A percentile compares a stretch with the other conserved stretches of the same genome.
These are phyloP conservation scores for Phalloptychus januarius DNA, from an alignment of 2,797 vertebrate species.

Conservation along the genomic window DNA sequence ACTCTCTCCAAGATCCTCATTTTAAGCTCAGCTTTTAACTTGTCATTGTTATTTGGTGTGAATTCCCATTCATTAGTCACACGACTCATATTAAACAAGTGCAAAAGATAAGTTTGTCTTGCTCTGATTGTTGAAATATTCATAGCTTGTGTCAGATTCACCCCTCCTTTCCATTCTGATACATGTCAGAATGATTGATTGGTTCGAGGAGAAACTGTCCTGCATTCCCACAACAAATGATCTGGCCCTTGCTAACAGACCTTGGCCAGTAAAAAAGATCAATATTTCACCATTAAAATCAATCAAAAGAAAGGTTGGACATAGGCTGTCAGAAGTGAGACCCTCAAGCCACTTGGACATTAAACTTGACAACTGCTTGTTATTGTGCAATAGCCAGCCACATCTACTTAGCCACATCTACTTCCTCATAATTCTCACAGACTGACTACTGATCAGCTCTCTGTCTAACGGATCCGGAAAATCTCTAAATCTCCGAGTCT, in stretches of 20 bases:
- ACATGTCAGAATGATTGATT: conserved; percentile 94
- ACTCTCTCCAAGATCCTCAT: conserved; percentile 91
- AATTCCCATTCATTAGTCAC: conserved; percentile 89
- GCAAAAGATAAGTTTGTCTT: conserved; percentile 25
- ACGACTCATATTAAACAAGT: conserved; percentile 88
- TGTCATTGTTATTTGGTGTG: conserved; percentile 88
- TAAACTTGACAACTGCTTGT: conserved; percentile 96
- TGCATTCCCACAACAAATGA: conserved; percentile 94
- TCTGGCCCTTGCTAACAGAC: conserved; percentile 92
- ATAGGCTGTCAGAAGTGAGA: conserved; percentile 88
- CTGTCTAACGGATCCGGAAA: too few species aligned
- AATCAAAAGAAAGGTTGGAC: conserved; percentile 89
- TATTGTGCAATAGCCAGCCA: too few species aligned
- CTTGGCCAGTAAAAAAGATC: conserved; percentile 95
- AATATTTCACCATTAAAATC: conserved; percentile 95
- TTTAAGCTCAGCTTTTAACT: conserved; percentile 86
- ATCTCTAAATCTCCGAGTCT: too few species aligned
- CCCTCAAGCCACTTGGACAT: conserved; percentile 91
- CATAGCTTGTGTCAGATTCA: conserved; percentile 63
- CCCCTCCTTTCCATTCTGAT: conserved; percentile 67
- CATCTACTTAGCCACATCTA: too few species aligned
- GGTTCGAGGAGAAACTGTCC: conserved; percentile 86
- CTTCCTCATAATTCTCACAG: too few species aligned
- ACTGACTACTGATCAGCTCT: too few species aligned
- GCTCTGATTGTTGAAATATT: conserved; percentile 31